These are phyloP conservation scores for Strigamia crassipes DNA, from an alignment of 2,888 invertebrate species.

Conservation along the genomic window DNA sequence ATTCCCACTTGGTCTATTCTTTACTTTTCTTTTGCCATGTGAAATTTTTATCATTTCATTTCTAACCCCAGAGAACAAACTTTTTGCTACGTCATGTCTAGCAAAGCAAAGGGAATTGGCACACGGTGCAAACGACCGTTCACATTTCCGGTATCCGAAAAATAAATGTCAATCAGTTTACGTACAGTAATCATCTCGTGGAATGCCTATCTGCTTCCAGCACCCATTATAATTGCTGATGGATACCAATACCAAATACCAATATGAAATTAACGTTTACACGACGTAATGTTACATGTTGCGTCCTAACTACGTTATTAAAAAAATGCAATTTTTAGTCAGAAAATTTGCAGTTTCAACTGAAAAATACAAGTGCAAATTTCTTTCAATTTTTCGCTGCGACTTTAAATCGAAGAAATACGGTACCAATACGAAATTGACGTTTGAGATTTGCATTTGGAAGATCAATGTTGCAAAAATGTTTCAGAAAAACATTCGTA, in stretches of 20 bases:
- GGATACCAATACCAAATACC: not conserved
- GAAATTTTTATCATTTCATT: constrained; percentile 42
- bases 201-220: not conserved
- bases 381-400: no score
- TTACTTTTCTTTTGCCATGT: constrained; percentile 42
- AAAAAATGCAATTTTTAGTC: no score
- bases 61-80: constrained; percentile 22
- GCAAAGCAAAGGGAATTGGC: not conserved
- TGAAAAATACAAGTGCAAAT: no score
- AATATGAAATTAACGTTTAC: no score
- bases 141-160: not conserved
- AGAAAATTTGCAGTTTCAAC: no score
- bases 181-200: not conserved
- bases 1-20: constrained; percentile 42
- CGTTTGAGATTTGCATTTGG: no score
- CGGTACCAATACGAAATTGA: not conserved
- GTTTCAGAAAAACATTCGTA: no score
- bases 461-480: no score
- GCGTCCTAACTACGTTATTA: no score
- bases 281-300: no score
- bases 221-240: constrained; percentile 3
- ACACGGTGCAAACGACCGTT: not conserved
- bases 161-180: constrained; percentile 17
- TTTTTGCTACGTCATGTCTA: constrained; percentile 8
- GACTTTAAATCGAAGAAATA: no score